phyloP scores from a whole-genome alignment of 2,797 vertebrate genomes.

The Darevskia mixta region DNA sequence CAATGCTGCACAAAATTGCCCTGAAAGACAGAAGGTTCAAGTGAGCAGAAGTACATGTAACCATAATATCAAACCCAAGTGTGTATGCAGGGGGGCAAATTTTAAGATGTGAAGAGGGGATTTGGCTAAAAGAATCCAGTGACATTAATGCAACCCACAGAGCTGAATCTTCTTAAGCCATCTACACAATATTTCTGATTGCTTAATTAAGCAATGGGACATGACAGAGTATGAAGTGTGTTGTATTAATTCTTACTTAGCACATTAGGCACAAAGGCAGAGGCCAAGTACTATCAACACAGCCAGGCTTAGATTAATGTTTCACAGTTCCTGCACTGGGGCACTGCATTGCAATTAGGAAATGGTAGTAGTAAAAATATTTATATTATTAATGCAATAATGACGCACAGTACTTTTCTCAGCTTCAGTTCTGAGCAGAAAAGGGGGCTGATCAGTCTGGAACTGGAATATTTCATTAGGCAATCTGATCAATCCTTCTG shows the following conservation, averaged over 20 bases:
- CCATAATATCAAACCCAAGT: conserved; percentile 21
- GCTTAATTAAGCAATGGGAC: conserved; percentile 44
- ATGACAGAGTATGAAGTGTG: neutral
- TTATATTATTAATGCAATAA: conserved; percentile 58
- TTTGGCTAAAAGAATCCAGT: conserved; percentile 33
- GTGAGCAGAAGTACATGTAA: accelerated
- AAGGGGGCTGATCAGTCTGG: conserved; percentile 60
- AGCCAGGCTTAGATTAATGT: conserved; percentile 27
- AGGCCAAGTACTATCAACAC: neutral
- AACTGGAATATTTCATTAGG: conserved; percentile 48
- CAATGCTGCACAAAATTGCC: conserved; percentile 8
- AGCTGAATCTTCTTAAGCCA: conserved; percentile 39
- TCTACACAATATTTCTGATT: conserved; percentile 13
- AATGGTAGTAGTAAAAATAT: conserved; percentile 48
- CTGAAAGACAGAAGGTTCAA: conserved; percentile 25
- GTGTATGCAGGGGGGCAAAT: neutral
- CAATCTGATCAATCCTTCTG: conserved; percentile 49
- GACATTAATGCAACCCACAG: conserved; percentile 31
- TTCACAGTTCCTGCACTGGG: neutral
- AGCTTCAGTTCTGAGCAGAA: conserved; percentile 9
- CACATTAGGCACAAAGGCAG: conserved; percentile 12
- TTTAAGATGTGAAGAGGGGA: conserved; percentile 13
- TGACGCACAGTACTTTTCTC: conserved; percentile 53
- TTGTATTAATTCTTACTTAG: conserved; percentile 4
- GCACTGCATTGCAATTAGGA: conserved; percentile 31